Base-by-base conservation (phyloP, 1,140 invertebrate species). In the Drosophila tristis region DNA sequence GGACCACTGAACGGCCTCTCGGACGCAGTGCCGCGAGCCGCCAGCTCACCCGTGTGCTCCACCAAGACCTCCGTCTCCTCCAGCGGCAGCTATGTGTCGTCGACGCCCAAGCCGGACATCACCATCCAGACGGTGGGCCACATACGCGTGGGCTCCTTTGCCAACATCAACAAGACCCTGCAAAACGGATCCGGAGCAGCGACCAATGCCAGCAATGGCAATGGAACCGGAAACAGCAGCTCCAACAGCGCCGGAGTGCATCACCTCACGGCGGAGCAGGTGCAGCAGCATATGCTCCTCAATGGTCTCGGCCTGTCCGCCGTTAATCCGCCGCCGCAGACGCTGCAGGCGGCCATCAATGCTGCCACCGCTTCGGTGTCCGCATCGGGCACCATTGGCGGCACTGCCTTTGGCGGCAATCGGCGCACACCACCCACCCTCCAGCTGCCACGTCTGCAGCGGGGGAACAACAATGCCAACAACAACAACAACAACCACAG, bases 111-210 rank as follows among this genome's bases (percentile, higher is more conserved):
- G 43, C 63, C 82, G 0, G 86, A 91, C 51, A 78, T 91, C 2
- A 82, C 77, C 15, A 67, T 91, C 23, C 74, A 82, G 25, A 73
- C 58, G n/a, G 74, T 91, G 39, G 90, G 90, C 13, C 84, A 90
- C 43, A 91, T 91, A 49, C 75, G 90, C 0, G 90, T 91, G 4
- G 90, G 90, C 6, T 80, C 82, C 35, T 89, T 91, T 51, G 90
- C 90, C 47, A 90, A 77, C 51, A 86, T 90, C 4, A 89, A 53
- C 20, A 91, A 91, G 13, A 74, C 82, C 5, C 51, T 87, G 29
- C 86, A 81, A 29, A 91, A 91, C 48, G 77, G 74, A 45, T 20
- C 59, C 13, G 20, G 20, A 1, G 5, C 74, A 44, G 53, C 65
- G 29, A 25, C 57, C 48, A 47, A 58, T 39, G 15, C 15, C 25